Evolutionary conservation across 2,113 vertebrate genomes (phyloP), one percentile per base, ranked within the genome.

Genomic region (Colossoma macropomum): DNA sequence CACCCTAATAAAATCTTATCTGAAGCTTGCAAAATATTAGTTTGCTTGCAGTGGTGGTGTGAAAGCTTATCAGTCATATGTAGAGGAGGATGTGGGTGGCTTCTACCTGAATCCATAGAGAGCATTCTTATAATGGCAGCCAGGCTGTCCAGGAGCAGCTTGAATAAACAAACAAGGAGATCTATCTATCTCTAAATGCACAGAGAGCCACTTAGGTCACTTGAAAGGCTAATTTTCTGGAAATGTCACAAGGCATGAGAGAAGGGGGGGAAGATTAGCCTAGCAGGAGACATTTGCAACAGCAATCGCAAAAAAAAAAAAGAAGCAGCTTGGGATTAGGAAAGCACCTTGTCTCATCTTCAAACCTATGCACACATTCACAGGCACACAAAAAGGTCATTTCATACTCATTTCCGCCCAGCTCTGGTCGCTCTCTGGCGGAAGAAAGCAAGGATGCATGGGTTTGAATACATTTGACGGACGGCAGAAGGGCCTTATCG

Each of bases 181-280:
- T 84, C 77, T 74, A 52, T 68, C 82, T 94, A 95, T 96, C 96
- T 96, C 94, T 92, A 89, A 93, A 93, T 94, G 93, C 95, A 93
- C 92, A 94, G 82, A 71, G 94, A 94, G 93, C 93, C 0, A 23
- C 81, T 86, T 75, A 92, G 96, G 95, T 96, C 95, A 95, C 89
- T 92, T 91, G 21, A 96, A 96, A 96, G 95, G 96, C 95, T 96
- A 96, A 96, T 96, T 96, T 96, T 96, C 95, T 95, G 95, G 96
- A 96, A 96, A 96, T 96, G 96, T 96, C 96, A 96, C 95, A 94
- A 92, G 94, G 96, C 95, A 95, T 95, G 94, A 95, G 95, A 94
- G 95, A 95, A 95, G 95, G 59, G 95, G 59, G 95, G 95, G 93
- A 93, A 96, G 96, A 96, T 96, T 96, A 96, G 95, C 93, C 94